Base-by-base conservation (phyloP, 2,797 vertebrate species). In the Cirrhinus molitorella region DNA sequence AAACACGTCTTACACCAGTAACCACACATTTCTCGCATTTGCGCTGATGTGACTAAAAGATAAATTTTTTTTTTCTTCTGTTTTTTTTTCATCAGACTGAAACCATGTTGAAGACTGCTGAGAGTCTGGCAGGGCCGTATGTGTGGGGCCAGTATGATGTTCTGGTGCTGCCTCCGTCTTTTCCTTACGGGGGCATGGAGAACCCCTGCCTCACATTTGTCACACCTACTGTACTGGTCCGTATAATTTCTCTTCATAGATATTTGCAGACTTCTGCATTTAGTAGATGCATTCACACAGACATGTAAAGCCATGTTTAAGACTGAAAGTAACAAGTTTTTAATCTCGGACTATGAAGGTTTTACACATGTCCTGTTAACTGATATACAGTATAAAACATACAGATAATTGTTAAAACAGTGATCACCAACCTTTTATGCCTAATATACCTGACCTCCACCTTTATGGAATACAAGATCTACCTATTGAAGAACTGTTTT, bases 121-220 rank as follows among this genome's bases (percentile, higher is more conserved):
- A 99, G 94, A 93, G 95, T 37, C 94, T 99, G 83, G 96, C 93
- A 0, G 98, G 98, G 1, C 97, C 97, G 0, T 99, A 99, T 5
- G 95, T 99, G 0, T 99, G 98, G 98, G 97, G 97, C 17, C 97
- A 97, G 79, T 99, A 99, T 43, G 98, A 99, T 87, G 84, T 99
- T 7, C 90, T 99, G 87, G 96, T 99, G 72, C 93, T 99, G 28
- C 98, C 98, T 3, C 98, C 97, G 0, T 99, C 98, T 19, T 99
- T 99, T 90, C 98, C 98, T 0, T 99, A 98, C 0, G 98, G 97
- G 0, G 98, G 98, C 43, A 99, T 99, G 98, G 98, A 99, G 89
- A 99, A 99, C 86, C 98, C 98, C 51, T 99, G 98, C 71, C 96
- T 99, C 76, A 99, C 98, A 57, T 99, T 97, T 79, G 96, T 96